Evolutionary conservation across 2,797 vertebrate genomes (phyloP).

Genomic region (Xenopus petersii): DNA sequence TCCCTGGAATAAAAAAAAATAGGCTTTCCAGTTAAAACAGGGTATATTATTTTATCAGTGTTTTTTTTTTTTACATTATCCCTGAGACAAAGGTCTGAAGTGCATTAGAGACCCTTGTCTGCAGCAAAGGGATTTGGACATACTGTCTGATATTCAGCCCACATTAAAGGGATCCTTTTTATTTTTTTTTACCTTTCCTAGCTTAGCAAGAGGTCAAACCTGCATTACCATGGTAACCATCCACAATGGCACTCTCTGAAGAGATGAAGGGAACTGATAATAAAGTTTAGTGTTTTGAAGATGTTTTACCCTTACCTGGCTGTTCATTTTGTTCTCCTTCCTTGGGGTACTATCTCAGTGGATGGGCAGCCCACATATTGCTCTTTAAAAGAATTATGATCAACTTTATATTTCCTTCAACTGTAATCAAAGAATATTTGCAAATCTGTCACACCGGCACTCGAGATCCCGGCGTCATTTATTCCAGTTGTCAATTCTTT

Average conservation of each 20-base stretch:
- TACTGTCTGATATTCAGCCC: conserved; percentile 61
- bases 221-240: conserved; percentile 81
- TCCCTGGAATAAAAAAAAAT: background rate
- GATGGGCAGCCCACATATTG: background rate
- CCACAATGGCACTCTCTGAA: conserved; percentile 55
- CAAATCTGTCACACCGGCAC: background rate
- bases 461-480: too few species aligned
- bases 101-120: conserved; percentile 10
- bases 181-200: conserved; percentile 53
- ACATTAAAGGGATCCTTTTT: conserved; percentile 58
- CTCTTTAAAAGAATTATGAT: conserved; percentile 3
- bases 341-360: conserved; percentile 3
- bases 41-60: background rate
- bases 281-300: conserved; percentile 55
- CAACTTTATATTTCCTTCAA: conserved; percentile 1
- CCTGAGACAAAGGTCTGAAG: background rate
- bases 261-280: conserved; percentile 65
- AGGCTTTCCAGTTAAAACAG: background rate
- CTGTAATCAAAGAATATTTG: background rate
- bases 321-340: conserved; percentile 34
- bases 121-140: conserved; percentile 9
- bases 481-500: too few species aligned
- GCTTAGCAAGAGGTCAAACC: conserved; percentile 79
- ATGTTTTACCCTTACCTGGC: conserved; percentile 51
- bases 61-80: background rate